phyloP scores from a whole-genome alignment of 2,888 invertebrate species.

The Phlogophora meticulosa region DNA sequence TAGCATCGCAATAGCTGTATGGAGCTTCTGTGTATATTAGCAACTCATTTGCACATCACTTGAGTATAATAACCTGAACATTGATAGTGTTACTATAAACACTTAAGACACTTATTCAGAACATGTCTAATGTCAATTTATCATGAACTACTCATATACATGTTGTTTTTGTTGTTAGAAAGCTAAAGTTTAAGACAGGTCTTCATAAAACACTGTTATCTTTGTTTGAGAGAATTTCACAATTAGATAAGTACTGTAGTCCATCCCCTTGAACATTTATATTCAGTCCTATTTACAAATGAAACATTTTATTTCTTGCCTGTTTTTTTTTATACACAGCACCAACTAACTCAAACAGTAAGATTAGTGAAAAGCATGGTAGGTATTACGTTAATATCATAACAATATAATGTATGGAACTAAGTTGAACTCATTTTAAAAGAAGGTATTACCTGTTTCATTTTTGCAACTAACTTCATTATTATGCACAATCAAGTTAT shows the following conservation, averaged over 20 bases:
- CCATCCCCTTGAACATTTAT: background rate
- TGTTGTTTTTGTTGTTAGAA: background rate
- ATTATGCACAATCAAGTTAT: slow-evolving; percentile 5
- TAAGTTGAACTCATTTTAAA: background rate
- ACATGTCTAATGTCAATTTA: too few relatives aligned
- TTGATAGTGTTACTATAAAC: background rate
- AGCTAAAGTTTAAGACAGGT: too few relatives aligned
- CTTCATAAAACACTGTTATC: background rate
- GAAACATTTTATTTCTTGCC: background rate
- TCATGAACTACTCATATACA: too few relatives aligned
- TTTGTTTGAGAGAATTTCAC: background rate
- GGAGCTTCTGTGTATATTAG: background rate
- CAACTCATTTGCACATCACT: background rate
- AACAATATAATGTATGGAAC: background rate
- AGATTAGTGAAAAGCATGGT: background rate
- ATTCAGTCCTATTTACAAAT: background rate
- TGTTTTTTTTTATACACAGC: background rate
- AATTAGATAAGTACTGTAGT: background rate
- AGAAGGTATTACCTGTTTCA: slow-evolving; percentile 41
- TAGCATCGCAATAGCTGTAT: background rate
- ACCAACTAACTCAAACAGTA: background rate
- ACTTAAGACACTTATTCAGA: background rate
- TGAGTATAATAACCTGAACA: background rate
- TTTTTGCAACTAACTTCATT: slow-evolving; percentile 40
- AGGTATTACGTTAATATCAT: background rate